These are phyloP conservation scores for Halcyon malimbica DNA, from an alignment of 2,113 vertebrate genomes.

Conservation along the genomic window DNA sequence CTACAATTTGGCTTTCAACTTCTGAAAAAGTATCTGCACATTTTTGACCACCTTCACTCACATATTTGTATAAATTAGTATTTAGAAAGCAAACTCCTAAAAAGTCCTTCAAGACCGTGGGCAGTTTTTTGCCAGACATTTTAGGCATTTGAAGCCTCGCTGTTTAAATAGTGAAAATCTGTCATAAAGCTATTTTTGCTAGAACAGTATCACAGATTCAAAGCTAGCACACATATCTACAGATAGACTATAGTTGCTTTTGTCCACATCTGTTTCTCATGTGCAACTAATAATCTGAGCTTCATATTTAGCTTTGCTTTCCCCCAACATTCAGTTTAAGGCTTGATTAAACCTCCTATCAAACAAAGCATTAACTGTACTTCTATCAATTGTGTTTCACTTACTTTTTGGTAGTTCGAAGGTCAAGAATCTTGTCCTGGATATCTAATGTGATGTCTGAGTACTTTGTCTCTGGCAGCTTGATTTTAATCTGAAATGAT, in stretches of 20 bases:
- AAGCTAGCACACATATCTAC: neutral
- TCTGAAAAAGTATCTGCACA: neutral
- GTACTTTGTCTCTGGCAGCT: conserved; percentile 85
- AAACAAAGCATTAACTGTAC: neutral
- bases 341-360: neutral
- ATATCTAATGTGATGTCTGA: conserved; percentile 87
- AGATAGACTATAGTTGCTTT: neutral
- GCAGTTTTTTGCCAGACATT: neutral
- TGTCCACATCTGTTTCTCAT: neutral
- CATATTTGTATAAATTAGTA: neutral
- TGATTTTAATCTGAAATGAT: conserved; percentile 87
- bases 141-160: neutral
- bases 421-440: conserved; percentile 87
- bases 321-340: neutral
- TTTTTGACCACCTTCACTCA: neutral
- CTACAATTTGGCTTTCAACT: neutral
- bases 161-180: neutral
- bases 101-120: neutral
- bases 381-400: conserved; percentile 47
- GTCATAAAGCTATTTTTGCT: neutral
- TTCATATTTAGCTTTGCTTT: neutral
- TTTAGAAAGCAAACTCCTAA: neutral
- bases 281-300: neutral
- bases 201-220: neutral
- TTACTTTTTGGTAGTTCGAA: conserved; percentile 90